These are phyloP conservation scores for Tyrannus savana DNA, from an alignment of 2,113 vertebrate species.

Conservation along the genomic window DNA sequence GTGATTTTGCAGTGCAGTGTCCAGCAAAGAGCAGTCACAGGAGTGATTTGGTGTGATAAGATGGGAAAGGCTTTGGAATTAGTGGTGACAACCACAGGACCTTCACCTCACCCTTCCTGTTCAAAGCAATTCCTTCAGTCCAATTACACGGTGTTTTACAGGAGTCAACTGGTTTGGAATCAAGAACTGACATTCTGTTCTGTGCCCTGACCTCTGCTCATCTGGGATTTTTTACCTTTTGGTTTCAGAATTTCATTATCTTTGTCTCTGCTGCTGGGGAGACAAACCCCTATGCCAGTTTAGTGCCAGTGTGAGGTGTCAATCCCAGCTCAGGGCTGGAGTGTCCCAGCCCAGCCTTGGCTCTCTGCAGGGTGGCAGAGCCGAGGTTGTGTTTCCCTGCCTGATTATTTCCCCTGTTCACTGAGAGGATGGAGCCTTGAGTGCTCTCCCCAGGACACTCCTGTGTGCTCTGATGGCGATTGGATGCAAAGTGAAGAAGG, in stretches of 20 bases:
- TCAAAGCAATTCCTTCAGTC: neutral
- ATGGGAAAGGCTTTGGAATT: neutral
- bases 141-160: neutral
- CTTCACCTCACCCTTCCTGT: neutral
- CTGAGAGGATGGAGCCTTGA: neutral
- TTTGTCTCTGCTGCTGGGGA: neutral
- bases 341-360: neutral
- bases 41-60: neutral
- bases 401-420: neutral
- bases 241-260: neutral
- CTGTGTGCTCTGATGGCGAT: constrained; percentile 11
- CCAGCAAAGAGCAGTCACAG: neutral
- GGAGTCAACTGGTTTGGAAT: neutral
- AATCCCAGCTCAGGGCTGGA: neutral
- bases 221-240: neutral
- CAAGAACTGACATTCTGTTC: neutral
- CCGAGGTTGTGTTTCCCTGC: neutral
- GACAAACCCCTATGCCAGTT: neutral
- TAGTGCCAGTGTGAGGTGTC: neutral
- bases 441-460: constrained; percentile 1
- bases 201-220: neutral
- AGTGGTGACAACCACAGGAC: neutral
- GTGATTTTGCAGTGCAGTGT: neutral
- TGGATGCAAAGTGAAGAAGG: neutral
- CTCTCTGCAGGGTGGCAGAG: neutral